Evolutionary conservation across 1,140 invertebrate genomes (phyloP).

Genomic region (Stenopsyche tienmushanensis): DNA sequence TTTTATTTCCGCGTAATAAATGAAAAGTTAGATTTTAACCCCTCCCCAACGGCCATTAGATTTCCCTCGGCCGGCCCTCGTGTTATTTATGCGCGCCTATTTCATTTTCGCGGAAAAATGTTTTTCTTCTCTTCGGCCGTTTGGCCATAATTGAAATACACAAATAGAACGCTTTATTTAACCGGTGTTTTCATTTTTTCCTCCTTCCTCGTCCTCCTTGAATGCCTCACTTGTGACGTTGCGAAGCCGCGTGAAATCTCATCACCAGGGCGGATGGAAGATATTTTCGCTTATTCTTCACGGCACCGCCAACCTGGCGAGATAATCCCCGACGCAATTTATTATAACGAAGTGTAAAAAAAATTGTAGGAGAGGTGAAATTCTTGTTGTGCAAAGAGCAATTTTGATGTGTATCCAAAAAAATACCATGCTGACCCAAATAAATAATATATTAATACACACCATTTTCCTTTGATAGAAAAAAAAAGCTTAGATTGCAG

Average conservation of each 20-base stretch:
- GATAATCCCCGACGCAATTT: slow-evolving; percentile 37
- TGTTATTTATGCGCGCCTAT: not conserved
- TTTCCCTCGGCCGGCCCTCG: not conserved
- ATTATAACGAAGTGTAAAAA: slow-evolving; percentile 20
- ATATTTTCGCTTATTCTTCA: not conserved
- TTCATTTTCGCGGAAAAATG: not conserved
- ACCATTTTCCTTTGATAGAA: not conserved
- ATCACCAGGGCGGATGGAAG: not conserved
- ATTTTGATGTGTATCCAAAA: not conserved
- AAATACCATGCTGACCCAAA: too few relatives aligned
- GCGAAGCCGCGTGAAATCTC: slow-evolving; percentile 7
- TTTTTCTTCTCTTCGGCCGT: not conserved
- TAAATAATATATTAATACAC: too few relatives aligned
- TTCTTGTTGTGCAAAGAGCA: slow-evolving; percentile 2
- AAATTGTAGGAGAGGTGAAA: not conserved
- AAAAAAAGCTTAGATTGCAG: too few relatives aligned
- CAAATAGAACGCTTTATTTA: slow-evolving; percentile 37
- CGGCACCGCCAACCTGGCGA: slow-evolving; percentile 8
- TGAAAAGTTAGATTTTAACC: not conserved
- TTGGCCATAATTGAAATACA: slow-evolving; percentile 38
- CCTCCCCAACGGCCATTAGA: not conserved
- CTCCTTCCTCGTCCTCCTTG: not conserved
- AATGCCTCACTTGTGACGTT: not conserved
- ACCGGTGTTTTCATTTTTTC: slow-evolving; percentile 20
- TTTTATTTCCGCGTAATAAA: not conserved